Base-by-base conservation (phyloP, 2,888 invertebrate genomes). In the Callyntrura sp. region DNA sequence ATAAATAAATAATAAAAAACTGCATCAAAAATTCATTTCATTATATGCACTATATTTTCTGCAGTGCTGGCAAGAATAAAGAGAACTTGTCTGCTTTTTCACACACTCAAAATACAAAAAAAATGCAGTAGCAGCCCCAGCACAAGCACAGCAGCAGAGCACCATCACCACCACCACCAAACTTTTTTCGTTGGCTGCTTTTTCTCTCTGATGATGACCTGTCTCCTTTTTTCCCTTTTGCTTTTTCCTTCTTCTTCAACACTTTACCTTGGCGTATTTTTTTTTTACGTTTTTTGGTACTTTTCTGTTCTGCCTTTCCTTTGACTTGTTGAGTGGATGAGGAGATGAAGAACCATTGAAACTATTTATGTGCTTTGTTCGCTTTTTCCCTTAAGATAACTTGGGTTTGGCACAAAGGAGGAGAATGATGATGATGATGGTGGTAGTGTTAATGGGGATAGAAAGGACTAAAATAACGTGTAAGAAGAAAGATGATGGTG, bases 11-110 rank as follows among this genome's bases (percentile, higher is more conserved):
- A 60, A 60, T n/a, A n/a, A n/a, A n/a, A n/a, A 60, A 60, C 2
- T 20, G 60, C 17, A 60, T 60, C 17, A 60, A 60, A 60, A 60
- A 60, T 60, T 60, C 60, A 60, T 60, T 55, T n/a, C n/a, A n/a
- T n/a, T n/a, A n/a, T 60, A 60, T 60, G 60, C 60, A 20, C 20
- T 20, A 20, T 12, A 14, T 55, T 14, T 55, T 12, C 55, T 11
- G 14, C 12, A 14, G 55, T 55, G 12, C n/a, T n/a, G n/a, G n/a
- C n/a, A n/a, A n/a, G n/a, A n/a, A n/a, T n/a, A n/a, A n/a, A n/a
- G n/a, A n/a, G n/a, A n/a, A n/a, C n/a, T n/a, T n/a, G n/a, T n/a
- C n/a, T n/a, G n/a, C n/a, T n/a, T n/a, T n/a, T n/a, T n/a, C n/a
- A n/a, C n/a, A n/a, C n/a, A n/a, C n/a, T n/a, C n/a, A n/a, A n/a